A percentile compares a stretch with the other conserved stretches of the same genome.
These are phyloP conservation scores for Chaetodon auriga DNA, from an alignment of 2,113 vertebrate species.

Conservation along the genomic window DNA sequence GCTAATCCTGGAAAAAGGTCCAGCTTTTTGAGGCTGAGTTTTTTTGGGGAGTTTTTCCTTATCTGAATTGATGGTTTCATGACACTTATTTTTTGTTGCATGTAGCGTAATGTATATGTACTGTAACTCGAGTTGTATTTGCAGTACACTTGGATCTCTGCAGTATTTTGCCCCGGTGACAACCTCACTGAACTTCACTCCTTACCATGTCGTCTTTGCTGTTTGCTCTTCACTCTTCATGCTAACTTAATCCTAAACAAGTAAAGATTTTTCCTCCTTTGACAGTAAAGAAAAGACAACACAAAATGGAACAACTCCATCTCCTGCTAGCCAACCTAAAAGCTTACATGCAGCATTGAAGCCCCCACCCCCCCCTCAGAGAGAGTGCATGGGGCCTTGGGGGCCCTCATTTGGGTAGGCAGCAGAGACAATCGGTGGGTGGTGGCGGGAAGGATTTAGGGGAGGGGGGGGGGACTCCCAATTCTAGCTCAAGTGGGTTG, in stretches of 20 bases:
- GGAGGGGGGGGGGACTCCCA: constrained; percentile 46
- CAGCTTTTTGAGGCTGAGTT: not conserved
- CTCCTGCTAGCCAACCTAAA: constrained; percentile 21
- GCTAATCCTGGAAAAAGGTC: not conserved
- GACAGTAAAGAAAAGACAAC: not conserved
- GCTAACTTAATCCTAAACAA: constrained; percentile 6
- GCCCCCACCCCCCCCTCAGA: constrained; percentile 10
- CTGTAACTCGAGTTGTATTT: not conserved
- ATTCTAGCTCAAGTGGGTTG: constrained; percentile 75
- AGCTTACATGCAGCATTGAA: constrained; percentile 23
- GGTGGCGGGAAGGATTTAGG: constrained; percentile 59
- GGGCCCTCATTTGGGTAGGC: constrained; percentile 58
- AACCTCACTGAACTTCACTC: not conserved
- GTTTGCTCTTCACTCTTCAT: not conserved
- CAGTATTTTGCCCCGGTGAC: not conserved
- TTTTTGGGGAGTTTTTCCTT: not conserved
- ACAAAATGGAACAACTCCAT: constrained; percentile 27
- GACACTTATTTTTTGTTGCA: not conserved
- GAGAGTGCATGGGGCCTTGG: constrained; percentile 47
- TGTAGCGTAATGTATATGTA: not conserved
- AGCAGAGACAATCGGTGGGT: constrained; percentile 75
- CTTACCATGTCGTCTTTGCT: not conserved
- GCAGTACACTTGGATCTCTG: too few relatives aligned
- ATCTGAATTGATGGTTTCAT: not conserved
- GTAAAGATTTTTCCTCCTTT: not conserved